These are phyloP conservation scores for Bellardia bayeri DNA, from an alignment of 2,888 invertebrate species.

Conservation along the genomic window DNA sequence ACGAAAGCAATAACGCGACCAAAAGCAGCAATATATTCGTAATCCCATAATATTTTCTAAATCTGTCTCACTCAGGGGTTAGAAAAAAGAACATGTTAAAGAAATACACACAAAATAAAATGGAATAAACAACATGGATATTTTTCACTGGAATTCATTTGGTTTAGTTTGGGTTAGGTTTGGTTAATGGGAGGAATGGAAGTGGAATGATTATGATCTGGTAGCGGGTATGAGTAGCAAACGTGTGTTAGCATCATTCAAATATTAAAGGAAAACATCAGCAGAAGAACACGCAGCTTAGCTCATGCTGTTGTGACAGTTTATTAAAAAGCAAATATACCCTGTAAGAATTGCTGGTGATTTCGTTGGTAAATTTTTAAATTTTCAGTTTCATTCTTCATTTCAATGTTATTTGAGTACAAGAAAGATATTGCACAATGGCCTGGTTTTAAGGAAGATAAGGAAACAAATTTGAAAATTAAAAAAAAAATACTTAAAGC, in stretches of 20 bases:
- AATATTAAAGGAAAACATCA: not conserved
- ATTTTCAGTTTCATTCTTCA: not conserved
- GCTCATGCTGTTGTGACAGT: conserved; percentile 2
- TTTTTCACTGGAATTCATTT: not conserved
- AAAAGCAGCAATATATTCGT: not conserved
- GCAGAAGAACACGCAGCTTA: not conserved
- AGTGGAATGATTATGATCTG: not conserved
- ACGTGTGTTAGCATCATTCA: conserved; percentile 26
- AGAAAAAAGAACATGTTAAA: conserved; percentile 12
- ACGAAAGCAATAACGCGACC: not conserved
- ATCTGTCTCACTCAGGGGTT: conserved; percentile 44
- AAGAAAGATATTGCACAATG: not conserved
- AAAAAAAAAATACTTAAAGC: too few species aligned
- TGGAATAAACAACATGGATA: conserved; percentile 18
- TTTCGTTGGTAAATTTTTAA: not conserved
- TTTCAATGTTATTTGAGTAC: conserved; percentile 39
- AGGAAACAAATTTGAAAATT: too few species aligned
- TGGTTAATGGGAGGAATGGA: conserved; percentile 11
- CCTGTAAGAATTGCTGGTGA: conserved; percentile 11
- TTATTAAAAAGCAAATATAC: conserved; percentile 36
- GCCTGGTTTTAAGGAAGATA: not conserved
- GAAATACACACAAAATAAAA: not conserved
- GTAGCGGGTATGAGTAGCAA: not conserved
- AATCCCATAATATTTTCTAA: conserved; percentile 29
- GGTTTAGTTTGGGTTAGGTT: conserved; percentile 16